These are phyloP conservation scores for Mionectes macconnelli DNA, from an alignment of 2,113 vertebrate species.

Conservation along the genomic window DNA sequence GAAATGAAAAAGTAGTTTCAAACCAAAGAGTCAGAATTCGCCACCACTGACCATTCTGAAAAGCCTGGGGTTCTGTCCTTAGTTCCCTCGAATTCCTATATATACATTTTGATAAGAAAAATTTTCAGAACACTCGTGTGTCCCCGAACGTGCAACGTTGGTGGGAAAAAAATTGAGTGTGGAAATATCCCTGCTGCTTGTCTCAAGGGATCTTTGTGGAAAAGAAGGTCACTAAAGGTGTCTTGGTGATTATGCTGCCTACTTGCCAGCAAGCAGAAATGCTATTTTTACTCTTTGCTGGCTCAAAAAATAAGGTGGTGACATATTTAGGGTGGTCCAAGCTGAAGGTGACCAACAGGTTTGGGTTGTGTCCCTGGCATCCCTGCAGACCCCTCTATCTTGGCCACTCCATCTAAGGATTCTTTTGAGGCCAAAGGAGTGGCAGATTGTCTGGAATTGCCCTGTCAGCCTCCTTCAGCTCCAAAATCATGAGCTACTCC, in stretches of 20 bases:
- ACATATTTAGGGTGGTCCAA: neutral
- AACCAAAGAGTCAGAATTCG: constrained; percentile 49
- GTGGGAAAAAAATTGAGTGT: neutral
- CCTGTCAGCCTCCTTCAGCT: neutral
- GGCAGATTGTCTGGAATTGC: fast-evolving
- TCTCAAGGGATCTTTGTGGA: neutral
- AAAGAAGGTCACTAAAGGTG: neutral
- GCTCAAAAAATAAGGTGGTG: neutral
- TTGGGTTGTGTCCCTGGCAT: neutral
- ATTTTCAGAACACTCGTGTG: neutral
- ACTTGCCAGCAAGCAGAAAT: neutral
- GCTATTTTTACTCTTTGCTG: neutral
- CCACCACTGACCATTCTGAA: neutral
- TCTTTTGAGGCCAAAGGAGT: neutral
- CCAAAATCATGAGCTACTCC: neutral
- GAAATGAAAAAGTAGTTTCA: neutral
- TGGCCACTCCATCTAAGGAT: neutral
- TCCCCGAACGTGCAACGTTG: neutral
- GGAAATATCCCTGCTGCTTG: neutral
- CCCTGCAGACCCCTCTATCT: neutral
- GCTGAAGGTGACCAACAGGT: neutral
- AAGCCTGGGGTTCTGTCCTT: neutral
- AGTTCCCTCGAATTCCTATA: neutral
- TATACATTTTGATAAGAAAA: neutral
- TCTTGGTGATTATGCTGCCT: neutral